Percentiles rank a stretch among this genome's conserved stretches.
These are phyloP conservation scores for Ferdinandea cuprea DNA, from an alignment of 2,888 invertebrate species.

Conservation along the genomic window DNA sequence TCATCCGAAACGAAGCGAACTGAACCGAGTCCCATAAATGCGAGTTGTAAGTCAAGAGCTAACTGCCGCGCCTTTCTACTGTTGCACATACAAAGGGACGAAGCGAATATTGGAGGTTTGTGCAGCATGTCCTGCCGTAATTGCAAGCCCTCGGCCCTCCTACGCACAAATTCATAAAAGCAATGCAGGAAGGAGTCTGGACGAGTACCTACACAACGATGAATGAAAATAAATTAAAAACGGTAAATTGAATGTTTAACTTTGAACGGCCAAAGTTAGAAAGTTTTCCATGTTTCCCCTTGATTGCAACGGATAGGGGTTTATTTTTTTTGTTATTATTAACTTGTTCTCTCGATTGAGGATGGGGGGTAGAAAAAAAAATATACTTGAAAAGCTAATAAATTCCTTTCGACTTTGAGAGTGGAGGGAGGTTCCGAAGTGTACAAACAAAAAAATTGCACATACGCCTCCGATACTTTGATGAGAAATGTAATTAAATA, in stretches of 20 bases:
- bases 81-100: conserved; percentile 50
- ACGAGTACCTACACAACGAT: conserved; percentile 29
- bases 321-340: conserved; percentile 34
- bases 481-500: conserved; percentile 30
- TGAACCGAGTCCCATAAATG: conserved; percentile 2
- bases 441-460: conserved; percentile 51
- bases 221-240: conserved; percentile 71
- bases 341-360: conserved; percentile 10
- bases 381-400: conserved; percentile 63
- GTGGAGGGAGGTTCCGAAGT: conserved; percentile 15
- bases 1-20: conserved; percentile 16
- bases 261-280: conserved; percentile 65
- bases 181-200: neutral
- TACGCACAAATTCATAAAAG: conserved; percentile 60
- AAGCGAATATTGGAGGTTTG: conserved; percentile 28
- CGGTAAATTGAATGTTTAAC: conserved; percentile 61
- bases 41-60: neutral
- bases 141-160: conserved; percentile 20
- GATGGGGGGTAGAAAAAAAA: conserved; percentile 20
- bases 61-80: neutral
- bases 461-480: conserved; percentile 27
- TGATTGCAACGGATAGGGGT: conserved; percentile 14
- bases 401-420: conserved; percentile 23
- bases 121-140: conserved; percentile 43
- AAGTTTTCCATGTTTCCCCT: conserved; percentile 27